Evolutionary conservation across 2,888 invertebrate species (phyloP).

Genomic region (Idaea biselata): DNA sequence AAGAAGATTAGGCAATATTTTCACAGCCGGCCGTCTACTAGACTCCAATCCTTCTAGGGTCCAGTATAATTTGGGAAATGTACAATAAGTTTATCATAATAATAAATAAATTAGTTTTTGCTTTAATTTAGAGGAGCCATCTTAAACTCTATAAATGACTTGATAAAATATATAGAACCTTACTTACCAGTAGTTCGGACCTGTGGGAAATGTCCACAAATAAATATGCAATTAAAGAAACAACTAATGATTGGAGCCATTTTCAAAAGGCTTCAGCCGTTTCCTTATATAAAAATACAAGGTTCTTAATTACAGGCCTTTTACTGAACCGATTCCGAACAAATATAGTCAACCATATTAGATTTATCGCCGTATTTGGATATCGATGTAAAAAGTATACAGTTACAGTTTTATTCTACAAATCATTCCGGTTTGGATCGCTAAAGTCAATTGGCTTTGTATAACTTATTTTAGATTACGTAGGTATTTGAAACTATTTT

Average conservation of each 20-base stretch:
- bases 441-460: background rate
- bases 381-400: background rate
- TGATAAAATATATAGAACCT: too few species aligned
- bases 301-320: slow-evolving; percentile 26
- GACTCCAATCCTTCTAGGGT: too few species aligned
- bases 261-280: slow-evolving; percentile 4
- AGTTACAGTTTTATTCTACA: background rate
- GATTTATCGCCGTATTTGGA: background rate
- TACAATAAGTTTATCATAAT: too few species aligned
- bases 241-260: background rate
- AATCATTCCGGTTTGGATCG: background rate
- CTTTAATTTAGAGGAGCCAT: too few species aligned
- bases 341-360: slow-evolving; percentile 2
- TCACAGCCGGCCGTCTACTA: too few species aligned
- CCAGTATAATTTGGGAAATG: too few species aligned
- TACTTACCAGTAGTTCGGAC: too few species aligned
- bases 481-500: too few species aligned
- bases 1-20: too few species aligned
- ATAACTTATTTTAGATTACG: background rate
- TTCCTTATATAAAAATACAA: slow-evolving; percentile 22
- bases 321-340: background rate
- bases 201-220: background rate
- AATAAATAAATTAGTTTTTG: too few species aligned
- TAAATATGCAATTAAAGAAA: background rate
- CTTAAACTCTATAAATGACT: too few species aligned